Conservation (phyloP, 2,888 invertebrate species). For the Quadroppia sp. region DNA sequence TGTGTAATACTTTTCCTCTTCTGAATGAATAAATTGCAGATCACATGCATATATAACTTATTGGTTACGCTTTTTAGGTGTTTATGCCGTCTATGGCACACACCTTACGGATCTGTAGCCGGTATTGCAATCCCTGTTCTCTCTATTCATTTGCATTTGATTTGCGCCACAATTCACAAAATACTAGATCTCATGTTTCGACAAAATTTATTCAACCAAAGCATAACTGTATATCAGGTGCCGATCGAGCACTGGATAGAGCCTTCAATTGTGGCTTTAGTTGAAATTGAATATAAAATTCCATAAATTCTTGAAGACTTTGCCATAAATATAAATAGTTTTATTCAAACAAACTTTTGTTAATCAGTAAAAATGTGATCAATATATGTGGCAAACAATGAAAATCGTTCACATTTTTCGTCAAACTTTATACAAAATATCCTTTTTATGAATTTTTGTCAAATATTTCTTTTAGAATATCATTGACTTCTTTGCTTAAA, state of each 20-base stretch:
- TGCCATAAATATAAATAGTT: too few species aligned
- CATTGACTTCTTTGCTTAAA: too few species aligned
- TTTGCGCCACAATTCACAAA: conserved; percentile 5
- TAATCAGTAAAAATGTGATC: too few species aligned
- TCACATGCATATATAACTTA: conserved; percentile 28
- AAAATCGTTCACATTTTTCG: too few species aligned
- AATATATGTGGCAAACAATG: too few species aligned
- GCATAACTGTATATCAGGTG: conserved; percentile 33
- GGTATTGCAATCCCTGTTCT: not conserved
- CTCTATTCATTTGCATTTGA: conserved; percentile 16
- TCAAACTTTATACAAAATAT: too few species aligned
- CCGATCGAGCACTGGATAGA: not conserved
- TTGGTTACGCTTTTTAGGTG: conserved; percentile 25
- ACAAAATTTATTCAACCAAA: conserved; percentile 30
- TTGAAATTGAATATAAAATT: not conserved
- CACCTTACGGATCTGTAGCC: conserved; percentile 36
- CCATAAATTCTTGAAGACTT: too few species aligned
- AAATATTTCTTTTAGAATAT: too few species aligned
- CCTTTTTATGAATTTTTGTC: too few species aligned
- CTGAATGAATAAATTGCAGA: conserved; percentile 32
- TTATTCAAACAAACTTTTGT: too few species aligned
- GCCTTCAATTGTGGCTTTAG: not conserved
- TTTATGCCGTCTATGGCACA: conserved; percentile 1
- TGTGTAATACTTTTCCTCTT: conserved; percentile 13
- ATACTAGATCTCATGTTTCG: conserved; percentile 29